phyloP scores from a whole-genome alignment of 2,888 invertebrate species.

The Pristionchus arcanus region DNA sequence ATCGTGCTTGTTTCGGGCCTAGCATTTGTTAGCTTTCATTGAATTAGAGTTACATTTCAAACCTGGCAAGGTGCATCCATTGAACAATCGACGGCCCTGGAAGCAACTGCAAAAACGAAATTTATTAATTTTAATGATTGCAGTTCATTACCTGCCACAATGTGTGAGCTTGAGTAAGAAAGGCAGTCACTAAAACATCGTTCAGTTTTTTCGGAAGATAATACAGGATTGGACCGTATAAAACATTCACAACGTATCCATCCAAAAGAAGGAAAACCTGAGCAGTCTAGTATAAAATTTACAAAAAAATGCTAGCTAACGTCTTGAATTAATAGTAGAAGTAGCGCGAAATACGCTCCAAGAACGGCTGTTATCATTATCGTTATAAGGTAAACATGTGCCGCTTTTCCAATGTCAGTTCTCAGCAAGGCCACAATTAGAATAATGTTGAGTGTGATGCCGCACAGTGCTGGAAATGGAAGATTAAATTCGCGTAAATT shows the following conservation, averaged over 20 bases:
- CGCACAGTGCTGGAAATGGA: not conserved
- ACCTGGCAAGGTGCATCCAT: not conserved
- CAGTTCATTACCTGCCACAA: not conserved
- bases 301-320: too few species aligned
- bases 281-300: too few species aligned
- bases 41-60: too few species aligned
- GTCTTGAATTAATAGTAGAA: not conserved
- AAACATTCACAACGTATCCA: not conserved
- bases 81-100: not conserved
- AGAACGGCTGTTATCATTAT: not conserved
- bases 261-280: not conserved
- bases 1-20: not conserved
- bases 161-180: not conserved
- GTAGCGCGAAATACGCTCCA: not conserved
- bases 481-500: too few species aligned
- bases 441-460: not conserved
- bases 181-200: not conserved
- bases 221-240: not conserved
- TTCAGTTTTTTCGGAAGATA: not conserved
- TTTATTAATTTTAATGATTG: not conserved
- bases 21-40: too few species aligned
- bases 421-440: not conserved
- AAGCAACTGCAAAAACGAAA: not conserved
- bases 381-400: not conserved
- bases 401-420: not conserved